Conservation (phyloP, 1,140 invertebrate species). For the Meloidogyne hapla region DNA sequence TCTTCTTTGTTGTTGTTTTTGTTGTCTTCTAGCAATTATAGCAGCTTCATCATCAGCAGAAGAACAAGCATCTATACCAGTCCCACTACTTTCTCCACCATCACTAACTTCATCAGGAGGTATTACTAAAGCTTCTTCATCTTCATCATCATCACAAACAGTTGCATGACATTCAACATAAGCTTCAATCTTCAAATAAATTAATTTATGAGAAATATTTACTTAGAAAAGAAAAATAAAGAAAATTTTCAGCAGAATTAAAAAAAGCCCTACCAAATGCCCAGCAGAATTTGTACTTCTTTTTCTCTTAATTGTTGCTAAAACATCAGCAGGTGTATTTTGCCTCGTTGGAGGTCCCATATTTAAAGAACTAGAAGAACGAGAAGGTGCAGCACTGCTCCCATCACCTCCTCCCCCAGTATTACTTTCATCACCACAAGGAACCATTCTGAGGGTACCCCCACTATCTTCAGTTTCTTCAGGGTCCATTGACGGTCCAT, state of each 20-base stretch:
- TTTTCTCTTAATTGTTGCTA: background rate
- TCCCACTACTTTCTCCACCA: conserved; percentile 3
- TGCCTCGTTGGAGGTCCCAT: background rate
- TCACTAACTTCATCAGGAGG: background rate
- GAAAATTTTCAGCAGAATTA: background rate
- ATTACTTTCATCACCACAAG: conserved; percentile 18
- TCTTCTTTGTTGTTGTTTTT: background rate
- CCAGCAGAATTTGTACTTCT: background rate
- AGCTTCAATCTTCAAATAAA: conserved; percentile 23
- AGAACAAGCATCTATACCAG: conserved; percentile 5
- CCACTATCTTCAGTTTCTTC: conserved; percentile 33
- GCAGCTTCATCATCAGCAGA: conserved; percentile 19
- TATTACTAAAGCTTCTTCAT: background rate
- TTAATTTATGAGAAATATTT: too few species aligned
- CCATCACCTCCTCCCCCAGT: conserved; percentile 1
- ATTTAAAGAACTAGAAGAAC: conserved; percentile 26
- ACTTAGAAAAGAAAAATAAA: too few species aligned
- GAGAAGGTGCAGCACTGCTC: conserved; percentile 10
- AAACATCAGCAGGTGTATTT: background rate
- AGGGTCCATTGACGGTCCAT: conserved; percentile 13
- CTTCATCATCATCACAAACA: background rate
- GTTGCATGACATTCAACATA: conserved; percentile 28
- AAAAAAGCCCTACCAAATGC: background rate
- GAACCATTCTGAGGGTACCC: conserved; percentile 29
- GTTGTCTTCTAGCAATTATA: background rate